Evolutionary conservation across 2,113 vertebrate genomes (phyloP).

Genomic region (Octodon degus): DNA sequence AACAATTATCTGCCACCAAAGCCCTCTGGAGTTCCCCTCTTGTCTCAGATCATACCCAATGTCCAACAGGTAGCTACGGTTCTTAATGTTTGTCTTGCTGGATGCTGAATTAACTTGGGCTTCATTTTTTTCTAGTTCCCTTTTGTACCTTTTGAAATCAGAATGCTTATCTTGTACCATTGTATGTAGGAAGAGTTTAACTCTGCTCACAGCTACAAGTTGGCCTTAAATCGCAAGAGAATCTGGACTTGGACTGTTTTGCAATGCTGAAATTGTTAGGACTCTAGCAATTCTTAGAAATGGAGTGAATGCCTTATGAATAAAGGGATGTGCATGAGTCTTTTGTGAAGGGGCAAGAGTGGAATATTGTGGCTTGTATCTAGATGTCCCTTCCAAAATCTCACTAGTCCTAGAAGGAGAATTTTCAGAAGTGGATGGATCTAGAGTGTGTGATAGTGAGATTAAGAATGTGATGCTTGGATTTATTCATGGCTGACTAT

Average conservation of each 20-base stretch:
- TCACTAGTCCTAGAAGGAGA: not conserved
- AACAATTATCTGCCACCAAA: not conserved
- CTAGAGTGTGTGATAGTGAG: not conserved
- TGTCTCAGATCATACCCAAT: not conserved
- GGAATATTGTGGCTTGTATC: not conserved
- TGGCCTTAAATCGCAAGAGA: not conserved
- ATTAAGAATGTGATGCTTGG: not conserved
- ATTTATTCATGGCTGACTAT: not conserved
- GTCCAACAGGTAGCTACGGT: not conserved
- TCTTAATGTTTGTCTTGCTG: not conserved
- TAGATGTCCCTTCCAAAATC: not conserved
- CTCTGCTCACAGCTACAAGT: not conserved
- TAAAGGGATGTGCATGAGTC: not conserved
- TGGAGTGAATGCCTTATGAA: not conserved
- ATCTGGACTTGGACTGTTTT: not conserved
- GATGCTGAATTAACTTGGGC: not conserved
- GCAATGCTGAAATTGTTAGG: not conserved
- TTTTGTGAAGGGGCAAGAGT: not conserved
- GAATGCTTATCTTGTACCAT: not conserved
- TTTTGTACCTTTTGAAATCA: not conserved
- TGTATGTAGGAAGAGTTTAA: not conserved
- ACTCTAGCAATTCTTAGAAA: not conserved
- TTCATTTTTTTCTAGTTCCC: not conserved
- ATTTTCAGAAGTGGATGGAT: not conserved
- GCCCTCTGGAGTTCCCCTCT: not conserved